phyloP scores from a whole-genome alignment of 2,797 vertebrate genomes.

The Peromyscus aztecus region DNA sequence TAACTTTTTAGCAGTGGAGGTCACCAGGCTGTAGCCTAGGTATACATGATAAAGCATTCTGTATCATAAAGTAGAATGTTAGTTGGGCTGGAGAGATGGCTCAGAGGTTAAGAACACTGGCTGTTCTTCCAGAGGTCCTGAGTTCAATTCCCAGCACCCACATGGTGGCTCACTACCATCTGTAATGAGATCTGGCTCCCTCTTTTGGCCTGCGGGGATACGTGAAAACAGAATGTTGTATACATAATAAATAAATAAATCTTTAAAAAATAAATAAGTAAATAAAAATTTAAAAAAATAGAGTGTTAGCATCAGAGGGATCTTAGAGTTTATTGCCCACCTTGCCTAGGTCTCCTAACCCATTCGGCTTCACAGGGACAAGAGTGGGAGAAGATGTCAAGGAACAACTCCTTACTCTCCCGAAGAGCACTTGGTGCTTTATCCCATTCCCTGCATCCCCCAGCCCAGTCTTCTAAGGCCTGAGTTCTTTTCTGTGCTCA shows the following conservation, averaged over 20 bases:
- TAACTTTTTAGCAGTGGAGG: neutral
- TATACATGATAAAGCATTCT: neutral
- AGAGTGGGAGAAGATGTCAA: neutral
- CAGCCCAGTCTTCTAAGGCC: constrained; percentile 26
- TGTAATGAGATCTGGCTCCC: no score
- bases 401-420: constrained; percentile 4
- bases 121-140: no score
- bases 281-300: neutral
- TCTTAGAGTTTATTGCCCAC: neutral
- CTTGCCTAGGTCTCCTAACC: constrained; percentile 31
- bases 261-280: no score
- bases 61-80: neutral
- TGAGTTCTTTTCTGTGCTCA: constrained; percentile 56
- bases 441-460: neutral
- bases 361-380: neutral
- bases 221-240: no score
- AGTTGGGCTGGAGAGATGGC: neutral
- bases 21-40: neutral
- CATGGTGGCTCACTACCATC: no score
- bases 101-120: no score
- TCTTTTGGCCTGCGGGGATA: no score
- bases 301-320: neutral
- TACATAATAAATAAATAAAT: no score
- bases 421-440: constrained; percentile 23
- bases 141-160: no score